phyloP scores from a whole-genome alignment of 2,888 invertebrate genomes.

The Keiferia lycopersicella region DNA sequence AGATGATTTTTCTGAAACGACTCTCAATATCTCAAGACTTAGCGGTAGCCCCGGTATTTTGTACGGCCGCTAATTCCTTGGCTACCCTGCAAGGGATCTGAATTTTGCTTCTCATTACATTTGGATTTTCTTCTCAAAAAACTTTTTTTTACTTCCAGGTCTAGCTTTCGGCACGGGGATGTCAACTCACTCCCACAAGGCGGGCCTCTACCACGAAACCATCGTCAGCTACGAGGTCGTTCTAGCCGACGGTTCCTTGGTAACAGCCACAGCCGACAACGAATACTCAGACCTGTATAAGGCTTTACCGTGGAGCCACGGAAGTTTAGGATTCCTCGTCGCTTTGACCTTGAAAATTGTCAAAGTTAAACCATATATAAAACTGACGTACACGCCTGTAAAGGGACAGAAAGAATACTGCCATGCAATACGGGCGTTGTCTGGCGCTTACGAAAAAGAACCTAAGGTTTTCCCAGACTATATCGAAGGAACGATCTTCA shows the following conservation, averaged over 20 bases:
- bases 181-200: conserved; percentile 87
- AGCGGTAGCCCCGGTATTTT: too few relatives aligned
- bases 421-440: conserved; percentile 80
- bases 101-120: too few relatives aligned
- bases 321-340: conserved; percentile 84
- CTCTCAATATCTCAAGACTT: too few relatives aligned
- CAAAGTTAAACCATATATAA: conserved; percentile 83
- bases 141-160: conserved; percentile 59
- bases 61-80: too few relatives aligned
- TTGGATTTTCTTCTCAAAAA: too few relatives aligned
- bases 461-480: conserved; percentile 80
- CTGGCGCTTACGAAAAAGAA: conserved; percentile 76
- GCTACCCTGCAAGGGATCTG: too few relatives aligned
- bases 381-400: conserved; percentile 83
- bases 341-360: conserved; percentile 83
- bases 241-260: conserved; percentile 82
- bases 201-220: conserved; percentile 85
- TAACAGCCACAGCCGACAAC: conserved; percentile 79
- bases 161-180: conserved; percentile 87
- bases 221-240: conserved; percentile 85
- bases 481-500: conserved; percentile 85
- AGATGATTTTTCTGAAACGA: too few relatives aligned
- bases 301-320: conserved; percentile 85
- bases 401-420: conserved; percentile 84
- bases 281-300: conserved; percentile 81